phyloP scores from a whole-genome alignment of 2,797 vertebrate species.

The Acestrorhynchus altus region DNA sequence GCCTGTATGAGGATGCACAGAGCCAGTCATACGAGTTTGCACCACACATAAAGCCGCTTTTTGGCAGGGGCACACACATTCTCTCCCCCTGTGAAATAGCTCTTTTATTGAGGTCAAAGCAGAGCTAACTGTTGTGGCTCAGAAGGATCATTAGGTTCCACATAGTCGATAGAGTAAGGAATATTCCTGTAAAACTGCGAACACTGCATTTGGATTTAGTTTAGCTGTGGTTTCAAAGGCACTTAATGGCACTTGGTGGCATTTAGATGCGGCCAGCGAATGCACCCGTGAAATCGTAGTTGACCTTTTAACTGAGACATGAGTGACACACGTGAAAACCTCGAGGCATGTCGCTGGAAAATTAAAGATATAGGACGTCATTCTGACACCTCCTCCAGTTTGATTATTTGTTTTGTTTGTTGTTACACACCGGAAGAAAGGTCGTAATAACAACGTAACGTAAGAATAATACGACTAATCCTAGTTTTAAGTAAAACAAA shows the following conservation, averaged over 20 bases:
- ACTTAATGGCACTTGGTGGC: slow-evolving; percentile 22
- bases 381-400: too few species aligned
- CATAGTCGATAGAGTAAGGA: slow-evolving; percentile 50
- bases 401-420: too few species aligned
- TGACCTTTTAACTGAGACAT: slow-evolving; percentile 38
- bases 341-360: slow-evolving; percentile 11
- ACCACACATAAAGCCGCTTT: too few species aligned
- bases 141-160: slow-evolving; percentile 56
- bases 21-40: slow-evolving; percentile 70
- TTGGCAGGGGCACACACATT: slow-evolving; percentile 51
- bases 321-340: slow-evolving; percentile 36
- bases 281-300: slow-evolving; percentile 43
- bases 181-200: slow-evolving; percentile 53
- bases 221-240: slow-evolving; percentile 46
- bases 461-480: too few species aligned
- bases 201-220: slow-evolving; percentile 47
- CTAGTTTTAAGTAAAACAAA: too few species aligned
- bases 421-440: too few species aligned
- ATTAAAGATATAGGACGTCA: slow-evolving; percentile 26
- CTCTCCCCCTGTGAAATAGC: slow-evolving; percentile 57
- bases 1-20: slow-evolving; percentile 72
- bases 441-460: too few species aligned
- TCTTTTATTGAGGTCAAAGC: slow-evolving; percentile 59
- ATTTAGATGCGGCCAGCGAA: slow-evolving; percentile 47
- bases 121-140: slow-evolving; percentile 55